Evolutionary conservation across 37 sponge, comb jelly and placozoan genomes (phyloP).

Genomic region (Haliclona indistincta): DNA sequence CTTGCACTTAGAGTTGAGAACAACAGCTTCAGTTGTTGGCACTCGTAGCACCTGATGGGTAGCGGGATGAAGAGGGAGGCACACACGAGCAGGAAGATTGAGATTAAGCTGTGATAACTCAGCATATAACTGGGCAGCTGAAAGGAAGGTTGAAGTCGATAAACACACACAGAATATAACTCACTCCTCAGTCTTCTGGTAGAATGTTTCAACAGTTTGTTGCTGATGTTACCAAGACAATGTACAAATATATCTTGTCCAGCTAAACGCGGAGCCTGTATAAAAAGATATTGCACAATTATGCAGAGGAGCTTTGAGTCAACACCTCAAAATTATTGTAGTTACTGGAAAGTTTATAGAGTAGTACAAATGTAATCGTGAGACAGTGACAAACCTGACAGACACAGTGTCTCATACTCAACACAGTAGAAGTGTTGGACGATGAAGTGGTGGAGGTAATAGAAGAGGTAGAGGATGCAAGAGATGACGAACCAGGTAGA

Average conservation of each 20-base stretch:
- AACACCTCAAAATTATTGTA: too few relatives aligned
- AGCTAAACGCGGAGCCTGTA: slow-evolving; percentile 66
- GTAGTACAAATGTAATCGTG: too few relatives aligned
- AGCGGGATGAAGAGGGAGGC: slow-evolving; percentile 62
- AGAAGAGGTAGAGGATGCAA: too few relatives aligned
- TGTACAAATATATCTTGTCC: slow-evolving; percentile 71
- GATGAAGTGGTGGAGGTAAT: background rate
- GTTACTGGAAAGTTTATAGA: too few relatives aligned
- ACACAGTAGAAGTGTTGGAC: background rate
- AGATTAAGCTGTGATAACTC: slow-evolving; percentile 93
- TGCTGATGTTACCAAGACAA: slow-evolving; percentile 61
- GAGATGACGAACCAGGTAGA: background rate
- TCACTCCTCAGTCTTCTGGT: slow-evolving; percentile 74
- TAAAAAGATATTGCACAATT: background rate
- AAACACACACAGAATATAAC: slow-evolving; percentile 10
- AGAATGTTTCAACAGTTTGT: slow-evolving; percentile 52
- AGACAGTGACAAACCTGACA: too few relatives aligned
- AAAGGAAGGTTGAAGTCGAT: background rate
- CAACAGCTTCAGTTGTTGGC: slow-evolving; percentile 86
- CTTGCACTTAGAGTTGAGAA: slow-evolving; percentile 94
- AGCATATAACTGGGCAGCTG: slow-evolving; percentile 88
- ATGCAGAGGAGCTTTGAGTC: background rate
- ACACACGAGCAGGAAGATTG: slow-evolving; percentile 93
- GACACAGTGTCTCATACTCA: background rate
- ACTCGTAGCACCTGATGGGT: slow-evolving; percentile 84